These are phyloP conservation scores for Calameuta pallipes DNA, from an alignment of 2,888 invertebrate species.

Conservation along the genomic window DNA sequence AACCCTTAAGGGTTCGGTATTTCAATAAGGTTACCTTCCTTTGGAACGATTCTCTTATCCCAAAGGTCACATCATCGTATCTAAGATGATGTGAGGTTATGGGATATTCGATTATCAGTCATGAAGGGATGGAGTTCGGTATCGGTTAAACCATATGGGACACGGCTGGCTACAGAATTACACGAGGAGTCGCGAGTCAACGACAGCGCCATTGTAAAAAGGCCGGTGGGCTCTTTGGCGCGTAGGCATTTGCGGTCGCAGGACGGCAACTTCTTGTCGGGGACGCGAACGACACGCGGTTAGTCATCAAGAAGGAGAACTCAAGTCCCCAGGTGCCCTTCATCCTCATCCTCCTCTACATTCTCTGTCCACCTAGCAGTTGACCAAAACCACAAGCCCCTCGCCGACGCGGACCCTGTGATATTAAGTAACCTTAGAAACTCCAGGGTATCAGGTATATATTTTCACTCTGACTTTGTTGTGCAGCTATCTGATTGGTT, in stretches of 20 bases:
- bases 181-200: background rate
- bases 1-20: background rate
- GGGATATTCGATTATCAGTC: background rate
- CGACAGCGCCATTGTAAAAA: background rate
- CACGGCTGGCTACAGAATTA: background rate
- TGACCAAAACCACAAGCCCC: background rate
- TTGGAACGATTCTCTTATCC: background rate
- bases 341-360: background rate
- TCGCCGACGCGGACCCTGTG: constrained; percentile 4
- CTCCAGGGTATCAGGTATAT: constrained; percentile 33
- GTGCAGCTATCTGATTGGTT: background rate
- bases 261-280: constrained; percentile 17
- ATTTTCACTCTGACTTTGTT: background rate
- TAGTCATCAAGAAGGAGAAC: constrained; percentile 48
- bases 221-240: constrained; percentile 26
- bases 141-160: background rate
- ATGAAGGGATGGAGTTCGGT: background rate
- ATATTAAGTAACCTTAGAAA: constrained; percentile 38
- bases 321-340: background rate
- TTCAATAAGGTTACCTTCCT: background rate
- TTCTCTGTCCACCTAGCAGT: background rate
- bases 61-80: background rate
- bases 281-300: constrained; percentile 48
- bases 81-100: background rate
- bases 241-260: constrained; percentile 51